These are phyloP conservation scores for Meteorus cinctellus DNA, from an alignment of 2,888 invertebrate species.

Conservation along the genomic window DNA sequence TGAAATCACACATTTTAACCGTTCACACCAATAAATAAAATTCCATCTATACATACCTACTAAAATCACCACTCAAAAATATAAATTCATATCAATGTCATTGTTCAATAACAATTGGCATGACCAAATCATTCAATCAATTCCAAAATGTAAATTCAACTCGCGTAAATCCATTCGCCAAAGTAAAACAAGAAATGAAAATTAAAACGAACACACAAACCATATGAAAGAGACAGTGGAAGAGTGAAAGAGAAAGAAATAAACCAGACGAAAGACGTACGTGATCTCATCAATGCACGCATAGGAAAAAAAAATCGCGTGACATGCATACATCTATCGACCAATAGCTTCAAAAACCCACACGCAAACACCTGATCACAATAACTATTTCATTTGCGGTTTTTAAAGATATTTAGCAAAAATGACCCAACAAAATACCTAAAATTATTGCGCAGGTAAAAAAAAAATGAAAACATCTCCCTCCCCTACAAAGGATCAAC, in stretches of 20 bases:
- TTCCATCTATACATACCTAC: not conserved
- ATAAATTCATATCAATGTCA: not conserved
- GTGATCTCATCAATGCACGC: conserved; percentile 32
- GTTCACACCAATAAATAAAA: not conserved
- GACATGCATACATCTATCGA: conserved; percentile 38
- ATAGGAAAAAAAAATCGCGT: conserved; percentile 39
- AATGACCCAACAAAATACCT: not conserved
- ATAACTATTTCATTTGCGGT: not conserved
- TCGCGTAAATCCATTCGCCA: conserved; percentile 58
- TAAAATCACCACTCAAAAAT: not conserved
- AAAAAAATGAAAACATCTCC: not conserved
- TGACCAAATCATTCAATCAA: conserved; percentile 53
- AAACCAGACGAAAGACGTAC: conserved; percentile 43
- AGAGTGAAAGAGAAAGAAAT: conserved; percentile 38
- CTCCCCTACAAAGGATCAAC: conserved; percentile 17
- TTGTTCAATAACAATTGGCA: not conserved
- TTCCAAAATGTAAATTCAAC: conserved; percentile 67
- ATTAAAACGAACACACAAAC: not conserved
- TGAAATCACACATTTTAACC: too few species aligned
- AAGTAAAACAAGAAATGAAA: conserved; percentile 52
- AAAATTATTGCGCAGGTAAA: not conserved
- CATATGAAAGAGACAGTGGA: not conserved
- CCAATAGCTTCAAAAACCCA: not conserved
- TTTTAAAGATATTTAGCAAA: not conserved
- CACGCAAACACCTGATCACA: not conserved